Evolutionary conservation across 2,888 invertebrate genomes (phyloP).

Genomic region (Digitonthophagus gazella): DNA sequence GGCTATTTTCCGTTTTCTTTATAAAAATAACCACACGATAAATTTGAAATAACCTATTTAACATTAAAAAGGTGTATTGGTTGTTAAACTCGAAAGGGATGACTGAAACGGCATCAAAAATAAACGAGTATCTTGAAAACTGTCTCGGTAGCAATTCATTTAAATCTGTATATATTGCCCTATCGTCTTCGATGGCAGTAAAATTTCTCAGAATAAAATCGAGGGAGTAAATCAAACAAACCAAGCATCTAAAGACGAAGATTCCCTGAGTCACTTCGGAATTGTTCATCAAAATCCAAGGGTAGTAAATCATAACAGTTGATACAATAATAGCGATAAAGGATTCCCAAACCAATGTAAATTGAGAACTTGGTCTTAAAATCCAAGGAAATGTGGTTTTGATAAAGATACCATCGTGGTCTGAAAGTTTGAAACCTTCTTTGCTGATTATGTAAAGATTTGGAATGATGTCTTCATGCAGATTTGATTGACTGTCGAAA

Average conservation of each 20-base stretch:
- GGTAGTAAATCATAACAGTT: slow-evolving; percentile 30
- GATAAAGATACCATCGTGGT: slow-evolving; percentile 34
- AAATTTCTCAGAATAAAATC: slow-evolving; percentile 34
- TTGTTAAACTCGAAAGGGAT: slow-evolving; percentile 28
- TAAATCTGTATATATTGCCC: slow-evolving; percentile 30
- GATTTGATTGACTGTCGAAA: slow-evolving; percentile 8
- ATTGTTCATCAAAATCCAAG: slow-evolving; percentile 27
- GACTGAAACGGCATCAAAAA: slow-evolving; percentile 30
- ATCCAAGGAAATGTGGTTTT: slow-evolving; percentile 35
- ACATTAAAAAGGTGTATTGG: slow-evolving; percentile 16
- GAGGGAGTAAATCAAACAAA: slow-evolving; percentile 29
- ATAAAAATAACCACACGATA: slow-evolving; percentile 33
- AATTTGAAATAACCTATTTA: slow-evolving; percentile 30
- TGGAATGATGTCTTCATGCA: slow-evolving; percentile 23
- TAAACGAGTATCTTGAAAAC: slow-evolving; percentile 29
- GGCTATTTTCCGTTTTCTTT: slow-evolving; percentile 31
- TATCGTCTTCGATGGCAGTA: slow-evolving; percentile 35
- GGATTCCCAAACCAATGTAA: slow-evolving; percentile 32
- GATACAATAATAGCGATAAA: slow-evolving; percentile 27
- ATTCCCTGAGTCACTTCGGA: slow-evolving; percentile 1
- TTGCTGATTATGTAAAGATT: slow-evolving; percentile 28
- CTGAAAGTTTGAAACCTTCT: slow-evolving; percentile 18
- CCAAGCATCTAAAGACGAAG: slow-evolving; percentile 19
- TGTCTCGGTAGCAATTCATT: slow-evolving; percentile 28
- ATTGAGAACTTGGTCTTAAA: slow-evolving; percentile 31